Percentiles rank a stretch among this genome's conserved stretches.
Evolutionary conservation across 2,797 vertebrate species (phyloP).

Genomic region (Rhynchonycteris naso): DNA sequence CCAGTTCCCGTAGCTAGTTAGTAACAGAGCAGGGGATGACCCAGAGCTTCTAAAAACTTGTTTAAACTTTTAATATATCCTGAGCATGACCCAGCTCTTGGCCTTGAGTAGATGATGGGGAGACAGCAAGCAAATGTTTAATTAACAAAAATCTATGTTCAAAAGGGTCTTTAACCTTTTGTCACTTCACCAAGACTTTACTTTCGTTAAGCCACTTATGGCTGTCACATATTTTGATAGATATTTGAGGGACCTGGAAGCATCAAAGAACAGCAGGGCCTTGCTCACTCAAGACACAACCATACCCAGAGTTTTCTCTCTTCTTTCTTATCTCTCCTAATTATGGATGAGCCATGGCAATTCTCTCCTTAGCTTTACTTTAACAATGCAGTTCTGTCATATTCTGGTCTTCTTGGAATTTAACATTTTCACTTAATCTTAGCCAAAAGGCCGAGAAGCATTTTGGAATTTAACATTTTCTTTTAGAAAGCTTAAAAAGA

Average conservation of each 20-base stretch:
- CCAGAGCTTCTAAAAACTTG: not conserved
- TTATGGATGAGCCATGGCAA: fast-evolving
- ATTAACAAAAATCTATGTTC: not conserved
- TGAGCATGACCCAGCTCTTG: not conserved
- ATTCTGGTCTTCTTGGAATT: not conserved
- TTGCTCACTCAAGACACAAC: not conserved
- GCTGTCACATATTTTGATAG: not conserved
- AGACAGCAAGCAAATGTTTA: not conserved
- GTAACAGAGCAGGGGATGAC: not conserved
- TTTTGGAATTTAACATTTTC: not conserved
- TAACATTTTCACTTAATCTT: not conserved
- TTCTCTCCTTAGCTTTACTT: not conserved
- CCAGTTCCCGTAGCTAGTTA: not conserved
- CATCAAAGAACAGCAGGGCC: not conserved
- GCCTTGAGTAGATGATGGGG: not conserved
- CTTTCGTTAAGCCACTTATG: not conserved
- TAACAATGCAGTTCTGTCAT: not conserved
- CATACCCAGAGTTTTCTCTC: not conserved
- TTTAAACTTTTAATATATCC: not conserved
- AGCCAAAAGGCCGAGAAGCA: too few species aligned
- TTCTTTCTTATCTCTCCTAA: not conserved
- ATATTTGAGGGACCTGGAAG: not conserved
- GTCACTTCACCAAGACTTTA: not conserved
- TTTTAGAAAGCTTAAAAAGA: not conserved
- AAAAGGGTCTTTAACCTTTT: not conserved